Evolutionary conservation across 1,140 invertebrate genomes (phyloP).

Genomic region (Macrostomum lignano): DNA sequence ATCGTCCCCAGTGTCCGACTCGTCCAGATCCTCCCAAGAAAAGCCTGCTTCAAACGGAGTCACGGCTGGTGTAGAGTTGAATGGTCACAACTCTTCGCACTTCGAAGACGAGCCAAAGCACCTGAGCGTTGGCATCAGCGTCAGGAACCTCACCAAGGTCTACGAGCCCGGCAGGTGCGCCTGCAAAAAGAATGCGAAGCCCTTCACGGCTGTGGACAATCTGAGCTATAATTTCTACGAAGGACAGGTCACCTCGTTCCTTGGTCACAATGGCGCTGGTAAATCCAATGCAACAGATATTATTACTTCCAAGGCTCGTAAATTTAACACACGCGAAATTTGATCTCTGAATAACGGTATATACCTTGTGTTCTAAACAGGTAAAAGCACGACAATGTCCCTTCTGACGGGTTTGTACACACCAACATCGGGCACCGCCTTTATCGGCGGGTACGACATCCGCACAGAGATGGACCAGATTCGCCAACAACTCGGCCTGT

Average conservation of each 20-base stretch:
- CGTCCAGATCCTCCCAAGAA: too few species aligned
- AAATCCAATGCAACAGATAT: too few species aligned
- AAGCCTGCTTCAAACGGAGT: too few species aligned
- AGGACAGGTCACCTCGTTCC: slow-evolving; percentile 35
- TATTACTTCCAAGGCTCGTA: too few species aligned
- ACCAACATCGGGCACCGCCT: slow-evolving; percentile 38
- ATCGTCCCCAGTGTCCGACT: too few species aligned
- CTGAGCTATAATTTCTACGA: slow-evolving; percentile 34
- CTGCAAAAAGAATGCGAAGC: slow-evolving; percentile 20
- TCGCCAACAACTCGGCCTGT: slow-evolving; percentile 45
- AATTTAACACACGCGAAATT: too few species aligned
- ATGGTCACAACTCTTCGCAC: too few species aligned
- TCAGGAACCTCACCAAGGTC: slow-evolving; percentile 36
- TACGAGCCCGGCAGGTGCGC: slow-evolving; percentile 17
- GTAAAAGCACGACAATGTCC: slow-evolving; percentile 38
- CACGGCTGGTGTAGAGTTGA: too few species aligned
- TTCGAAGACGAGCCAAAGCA: slow-evolving; percentile 34
- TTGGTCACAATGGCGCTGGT: slow-evolving; percentile 38
- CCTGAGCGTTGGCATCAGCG: slow-evolving; percentile 34
- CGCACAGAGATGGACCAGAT: slow-evolving; percentile 30
- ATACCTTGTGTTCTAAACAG: too few species aligned
- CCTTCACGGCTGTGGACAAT: slow-evolving; percentile 38
- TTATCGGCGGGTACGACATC: slow-evolving; percentile 39
- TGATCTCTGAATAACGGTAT: too few species aligned
- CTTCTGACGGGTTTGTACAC: slow-evolving; percentile 41